These are phyloP conservation scores for Rotaria macrura DNA, from an alignment of 2,888 invertebrate genomes.

Conservation along the genomic window DNA sequence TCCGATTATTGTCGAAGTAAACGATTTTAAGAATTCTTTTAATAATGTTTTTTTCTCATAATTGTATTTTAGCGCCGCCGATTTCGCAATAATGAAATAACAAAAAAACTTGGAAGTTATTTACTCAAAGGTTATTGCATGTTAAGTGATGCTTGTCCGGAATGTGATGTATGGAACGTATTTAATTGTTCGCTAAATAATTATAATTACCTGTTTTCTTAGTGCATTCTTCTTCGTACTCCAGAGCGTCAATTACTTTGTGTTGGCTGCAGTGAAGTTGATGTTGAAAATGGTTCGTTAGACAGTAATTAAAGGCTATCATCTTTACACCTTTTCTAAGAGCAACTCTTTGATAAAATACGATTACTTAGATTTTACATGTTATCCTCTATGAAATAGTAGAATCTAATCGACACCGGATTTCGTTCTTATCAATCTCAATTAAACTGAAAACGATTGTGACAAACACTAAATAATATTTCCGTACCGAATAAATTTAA, in stretches of 20 bases:
- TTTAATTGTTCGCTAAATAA: not conserved
- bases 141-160: not conserved
- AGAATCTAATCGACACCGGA: no score
- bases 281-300: not conserved
- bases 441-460: no score
- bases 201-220: not conserved
- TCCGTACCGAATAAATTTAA: no score
- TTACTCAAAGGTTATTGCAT: conserved; percentile 15
- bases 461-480: no score
- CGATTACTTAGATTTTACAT: no score
- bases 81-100: not conserved
- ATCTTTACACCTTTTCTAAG: no score
- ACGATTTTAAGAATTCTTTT: not conserved
- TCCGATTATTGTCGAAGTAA: not conserved
- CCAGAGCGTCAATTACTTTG: not conserved
- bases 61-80: not conserved
- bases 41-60: not conserved
- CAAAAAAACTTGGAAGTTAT: not conserved
- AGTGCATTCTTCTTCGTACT: conserved; percentile 3
- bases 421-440: no score
- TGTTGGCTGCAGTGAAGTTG: not conserved
- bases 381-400: no score
- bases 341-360: no score
- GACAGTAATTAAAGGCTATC: no score
- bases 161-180: not conserved